Evolutionary conservation across 2,888 invertebrate species (phyloP), one percentile per base, ranked within the genome.

Genomic region (Frankliniella fusca): DNA sequence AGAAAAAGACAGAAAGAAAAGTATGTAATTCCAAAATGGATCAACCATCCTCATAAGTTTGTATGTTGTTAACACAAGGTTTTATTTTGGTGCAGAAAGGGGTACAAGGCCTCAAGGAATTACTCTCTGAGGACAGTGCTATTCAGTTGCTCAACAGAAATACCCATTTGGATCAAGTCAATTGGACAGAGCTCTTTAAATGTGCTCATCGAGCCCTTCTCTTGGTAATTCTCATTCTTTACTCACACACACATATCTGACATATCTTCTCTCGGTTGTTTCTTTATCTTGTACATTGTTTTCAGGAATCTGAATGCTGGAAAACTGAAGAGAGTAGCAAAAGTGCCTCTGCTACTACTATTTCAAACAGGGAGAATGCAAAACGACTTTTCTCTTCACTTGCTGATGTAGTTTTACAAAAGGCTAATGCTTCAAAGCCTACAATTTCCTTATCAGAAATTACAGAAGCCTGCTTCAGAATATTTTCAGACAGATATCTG

Each of bases 81-180:
- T 76, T 27, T 9, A 23, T 11, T 76, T n/a, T 48, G 80, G 18
- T 65, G n/a, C 70, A 83, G 84, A 82, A 50, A 81, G 79, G 82
- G 8, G 27, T 83, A 48, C 79, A 81, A 76, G 82, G 83, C 80
- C 81, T 84, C 15, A 81, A 80, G 48, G 50, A 80, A 0, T n/a
- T 84, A n/a, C 81, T 84, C 54, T 81, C 82, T 48, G 81, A 81
- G 49, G 49, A 61, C 38, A 81, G 80, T 50, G 27, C 61, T 20
- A 79, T 82, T 81, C 79, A 83, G 48, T 12, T 84, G 23, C 80
- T 84, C 20, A 82, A 84, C 83, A 50, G 49, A 81, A 84, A 83
- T 48, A 81, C 83, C 28, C 28, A n/a, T 23, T n/a, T 27, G 8
- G 70, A 76, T 27, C 11, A 27, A 61, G 80, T 82, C 18, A 83